Percentiles rank a stretch among this genome's conserved stretches.
phyloP scores from a whole-genome alignment of 2,113 vertebrate species.

The Tichodroma muraria region DNA sequence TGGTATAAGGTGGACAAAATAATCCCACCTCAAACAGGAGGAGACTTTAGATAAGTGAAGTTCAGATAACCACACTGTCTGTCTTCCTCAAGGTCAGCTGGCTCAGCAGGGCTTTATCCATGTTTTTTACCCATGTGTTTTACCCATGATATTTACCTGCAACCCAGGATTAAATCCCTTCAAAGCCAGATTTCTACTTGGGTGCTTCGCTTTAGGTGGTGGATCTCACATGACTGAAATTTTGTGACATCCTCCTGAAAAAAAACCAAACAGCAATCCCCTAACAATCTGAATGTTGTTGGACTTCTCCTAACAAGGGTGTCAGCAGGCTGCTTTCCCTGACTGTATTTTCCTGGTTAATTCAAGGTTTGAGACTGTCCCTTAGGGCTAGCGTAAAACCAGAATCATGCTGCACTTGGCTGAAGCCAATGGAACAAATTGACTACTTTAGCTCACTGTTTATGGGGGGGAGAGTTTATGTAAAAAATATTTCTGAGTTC shows the following conservation, averaged over 20 bases:
- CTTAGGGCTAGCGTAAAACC: neutral
- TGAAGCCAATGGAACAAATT: neutral
- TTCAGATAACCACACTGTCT: conserved; percentile 15
- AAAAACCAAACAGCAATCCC: neutral
- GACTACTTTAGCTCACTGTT: neutral
- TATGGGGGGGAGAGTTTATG: neutral
- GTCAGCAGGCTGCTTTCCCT: neutral
- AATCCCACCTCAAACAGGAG: conserved; percentile 38
- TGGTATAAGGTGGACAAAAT: neutral
- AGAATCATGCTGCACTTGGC: neutral
- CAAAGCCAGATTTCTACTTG: neutral
- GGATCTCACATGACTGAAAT: neutral
- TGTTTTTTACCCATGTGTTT: too few relatives aligned
- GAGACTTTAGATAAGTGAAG: conserved; percentile 1
- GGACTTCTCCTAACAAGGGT: neutral
- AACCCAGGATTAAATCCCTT: neutral
- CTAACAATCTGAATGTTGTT: neutral
- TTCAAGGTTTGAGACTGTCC: neutral
- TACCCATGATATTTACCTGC: neutral
- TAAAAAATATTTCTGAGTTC: neutral
- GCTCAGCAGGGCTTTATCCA: conserved; percentile 21
- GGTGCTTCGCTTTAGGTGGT: neutral
- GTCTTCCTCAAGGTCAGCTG: conserved; percentile 9
- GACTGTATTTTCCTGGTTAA: neutral
- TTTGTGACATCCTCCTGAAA: neutral